Conservation (phyloP, 2,888 invertebrate genomes). For the Frankliniella intonsa region DNA sequence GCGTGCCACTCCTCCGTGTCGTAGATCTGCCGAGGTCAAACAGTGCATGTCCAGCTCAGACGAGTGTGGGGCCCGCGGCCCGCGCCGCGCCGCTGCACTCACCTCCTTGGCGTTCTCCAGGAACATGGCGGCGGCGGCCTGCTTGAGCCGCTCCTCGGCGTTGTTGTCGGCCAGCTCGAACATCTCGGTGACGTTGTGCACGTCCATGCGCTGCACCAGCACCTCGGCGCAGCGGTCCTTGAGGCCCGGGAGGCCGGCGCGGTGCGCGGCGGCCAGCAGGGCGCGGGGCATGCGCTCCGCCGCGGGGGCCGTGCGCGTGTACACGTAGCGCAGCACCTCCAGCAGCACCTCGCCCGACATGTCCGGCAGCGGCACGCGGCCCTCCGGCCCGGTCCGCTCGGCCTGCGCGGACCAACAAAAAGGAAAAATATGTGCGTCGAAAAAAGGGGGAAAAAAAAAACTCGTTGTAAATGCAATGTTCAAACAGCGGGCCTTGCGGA, state of each 20-base stretch:
- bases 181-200: slow-evolving; percentile 16
- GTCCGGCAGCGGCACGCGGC: background rate
- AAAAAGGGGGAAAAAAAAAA: no score
- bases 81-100: background rate
- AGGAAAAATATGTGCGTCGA: no score
- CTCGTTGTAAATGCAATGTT: no score
- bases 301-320: background rate
- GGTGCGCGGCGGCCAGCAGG: slow-evolving; percentile 4
- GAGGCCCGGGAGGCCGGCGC: background rate
- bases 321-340: slow-evolving; percentile 16
- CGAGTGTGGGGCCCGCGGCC: no score
- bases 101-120: slow-evolving; percentile 19
- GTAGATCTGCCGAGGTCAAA: background rate
- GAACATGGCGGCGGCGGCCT: slow-evolving; percentile 1
- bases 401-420: background rate
- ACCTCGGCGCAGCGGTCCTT: slow-evolving; percentile 17
- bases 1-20: slow-evolving; percentile 14
- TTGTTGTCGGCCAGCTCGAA: slow-evolving; percentile 20
- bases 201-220: slow-evolving; percentile 9
- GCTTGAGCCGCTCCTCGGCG: slow-evolving; percentile 7
- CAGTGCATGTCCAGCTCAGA: no score
- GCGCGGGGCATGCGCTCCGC: background rate
- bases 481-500: background rate
- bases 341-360: slow-evolving; percentile 6
- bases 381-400: background rate